Evolutionary conservation across 2,888 invertebrate genomes (phyloP).

Genomic region (Polia nebulosa): DNA sequence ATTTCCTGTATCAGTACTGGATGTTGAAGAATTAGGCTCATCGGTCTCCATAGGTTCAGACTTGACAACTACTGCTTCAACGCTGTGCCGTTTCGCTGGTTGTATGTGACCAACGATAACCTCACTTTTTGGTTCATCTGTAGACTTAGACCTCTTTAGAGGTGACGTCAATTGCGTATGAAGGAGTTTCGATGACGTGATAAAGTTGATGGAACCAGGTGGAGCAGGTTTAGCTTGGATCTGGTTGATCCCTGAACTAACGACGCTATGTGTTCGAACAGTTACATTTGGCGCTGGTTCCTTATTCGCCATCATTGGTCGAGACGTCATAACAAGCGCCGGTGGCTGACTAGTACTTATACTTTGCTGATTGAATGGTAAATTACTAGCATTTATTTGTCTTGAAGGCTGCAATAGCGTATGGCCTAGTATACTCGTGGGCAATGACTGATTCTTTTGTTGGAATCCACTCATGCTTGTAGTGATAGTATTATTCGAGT

Average conservation of each 20-base stretch:
- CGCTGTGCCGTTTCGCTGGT: constrained; percentile 88
- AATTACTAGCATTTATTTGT: constrained; percentile 81
- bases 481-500: constrained; percentile 83
- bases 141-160: constrained; percentile 90
- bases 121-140: constrained; percentile 90
- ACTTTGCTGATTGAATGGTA: constrained; percentile 85
- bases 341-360: constrained; percentile 90
- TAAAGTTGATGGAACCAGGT: constrained; percentile 84
- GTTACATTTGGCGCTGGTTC: constrained; percentile 87
- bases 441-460: constrained; percentile 83
- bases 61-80: constrained; percentile 89
- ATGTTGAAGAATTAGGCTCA: constrained; percentile 76
- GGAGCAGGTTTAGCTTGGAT: constrained; percentile 80
- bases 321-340: constrained; percentile 88
- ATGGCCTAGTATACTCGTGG: constrained; percentile 88
- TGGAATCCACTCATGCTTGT: constrained; percentile 83
- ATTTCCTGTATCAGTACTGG: constrained; percentile 76
- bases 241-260: constrained; percentile 84
- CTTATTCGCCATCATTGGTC: constrained; percentile 83
- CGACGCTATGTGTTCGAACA: constrained; percentile 85
- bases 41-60: constrained; percentile 89
- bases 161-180: constrained; percentile 92
- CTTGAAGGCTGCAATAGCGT: constrained; percentile 87
- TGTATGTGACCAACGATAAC: constrained; percentile 89
- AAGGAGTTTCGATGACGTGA: constrained; percentile 89